Conservation (phyloP, 1,140 invertebrate species). For the Ruditapes philippinarum region DNA sequence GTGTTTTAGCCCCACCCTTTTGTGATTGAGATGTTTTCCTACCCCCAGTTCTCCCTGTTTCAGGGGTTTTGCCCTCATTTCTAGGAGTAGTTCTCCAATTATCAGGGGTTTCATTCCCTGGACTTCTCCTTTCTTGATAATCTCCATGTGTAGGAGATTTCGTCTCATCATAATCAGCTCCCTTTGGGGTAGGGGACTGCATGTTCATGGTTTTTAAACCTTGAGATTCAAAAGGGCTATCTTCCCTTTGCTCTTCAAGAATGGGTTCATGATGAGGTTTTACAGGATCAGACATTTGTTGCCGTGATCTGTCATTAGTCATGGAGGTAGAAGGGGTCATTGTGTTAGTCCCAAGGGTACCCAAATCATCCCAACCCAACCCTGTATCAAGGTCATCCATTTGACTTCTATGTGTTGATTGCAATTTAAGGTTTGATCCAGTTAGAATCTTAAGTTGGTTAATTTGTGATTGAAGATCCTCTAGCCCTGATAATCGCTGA, state of each 20-base stretch:
- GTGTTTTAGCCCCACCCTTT: conserved; percentile 52
- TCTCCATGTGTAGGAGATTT: conserved; percentile 11
- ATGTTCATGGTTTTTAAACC: conserved; percentile 62
- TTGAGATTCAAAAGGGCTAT: conserved; percentile 63
- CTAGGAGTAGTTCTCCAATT: conserved; percentile 65
- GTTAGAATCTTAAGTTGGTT: conserved; percentile 75
- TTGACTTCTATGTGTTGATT: conserved; percentile 56
- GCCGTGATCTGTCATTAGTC: conserved; percentile 24
- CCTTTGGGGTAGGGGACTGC: conserved; percentile 57
- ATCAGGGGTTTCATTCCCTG: conserved; percentile 63
- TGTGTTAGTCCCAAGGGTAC: conserved; percentile 56
- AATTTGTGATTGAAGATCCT: conserved; percentile 79
- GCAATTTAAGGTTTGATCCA: conserved; percentile 46
- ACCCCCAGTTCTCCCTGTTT: conserved; percentile 15
- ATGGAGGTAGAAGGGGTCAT: conserved; percentile 39
- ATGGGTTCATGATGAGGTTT: conserved; percentile 17
- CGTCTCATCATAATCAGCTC: neutral
- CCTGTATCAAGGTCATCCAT: conserved; percentile 69
- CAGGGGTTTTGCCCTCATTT: conserved; percentile 53
- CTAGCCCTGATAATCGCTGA: conserved; percentile 78
- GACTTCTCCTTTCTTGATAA: neutral
- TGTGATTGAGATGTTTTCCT: conserved; percentile 29
- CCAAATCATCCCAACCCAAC: conserved; percentile 73
- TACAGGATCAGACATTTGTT: conserved; percentile 35
- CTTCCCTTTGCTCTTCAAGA: conserved; percentile 44